Evolutionary conservation across 2,113 vertebrate species (phyloP).

Genomic region (Hemibagrus wyckioides): DNA sequence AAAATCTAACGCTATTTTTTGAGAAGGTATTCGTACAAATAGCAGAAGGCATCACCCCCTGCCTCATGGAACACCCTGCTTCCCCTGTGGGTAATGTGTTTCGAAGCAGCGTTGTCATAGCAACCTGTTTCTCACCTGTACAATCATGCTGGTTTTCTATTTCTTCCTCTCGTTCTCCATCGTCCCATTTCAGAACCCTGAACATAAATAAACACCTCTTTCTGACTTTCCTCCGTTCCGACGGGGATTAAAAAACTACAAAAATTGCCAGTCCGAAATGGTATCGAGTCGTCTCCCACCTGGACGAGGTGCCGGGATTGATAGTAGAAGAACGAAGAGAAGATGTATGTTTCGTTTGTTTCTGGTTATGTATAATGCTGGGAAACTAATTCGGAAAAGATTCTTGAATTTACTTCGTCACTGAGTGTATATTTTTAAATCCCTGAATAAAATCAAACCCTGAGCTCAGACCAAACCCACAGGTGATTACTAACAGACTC

Average conservation of each 20-base stretch:
- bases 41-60: not conserved
- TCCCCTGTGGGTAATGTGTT: not conserved
- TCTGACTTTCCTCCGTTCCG: not conserved
- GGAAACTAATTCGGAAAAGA: too few relatives aligned
- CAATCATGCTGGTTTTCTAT: not conserved
- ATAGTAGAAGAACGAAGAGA: not conserved
- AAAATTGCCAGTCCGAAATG: not conserved
- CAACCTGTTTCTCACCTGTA: conserved; percentile 1
- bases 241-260: not conserved
- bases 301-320: not conserved
- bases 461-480: too few relatives aligned
- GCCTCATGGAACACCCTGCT: not conserved
- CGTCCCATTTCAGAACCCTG: not conserved
- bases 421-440: too few relatives aligned
- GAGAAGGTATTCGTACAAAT: not conserved
- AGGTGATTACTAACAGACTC: too few relatives aligned
- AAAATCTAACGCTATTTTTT: not conserved
- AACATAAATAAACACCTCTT: not conserved
- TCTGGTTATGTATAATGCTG: not conserved
- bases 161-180: conserved; percentile 6
- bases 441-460: too few relatives aligned
- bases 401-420: too few relatives aligned
- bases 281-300: not conserved
- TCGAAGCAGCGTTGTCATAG: conserved; percentile 1
- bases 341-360: not conserved